A percentile compares a stretch with the other conserved stretches of the same genome.
phyloP scores from a whole-genome alignment of 2,797 vertebrate genomes.

The Mus minutoides region DNA sequence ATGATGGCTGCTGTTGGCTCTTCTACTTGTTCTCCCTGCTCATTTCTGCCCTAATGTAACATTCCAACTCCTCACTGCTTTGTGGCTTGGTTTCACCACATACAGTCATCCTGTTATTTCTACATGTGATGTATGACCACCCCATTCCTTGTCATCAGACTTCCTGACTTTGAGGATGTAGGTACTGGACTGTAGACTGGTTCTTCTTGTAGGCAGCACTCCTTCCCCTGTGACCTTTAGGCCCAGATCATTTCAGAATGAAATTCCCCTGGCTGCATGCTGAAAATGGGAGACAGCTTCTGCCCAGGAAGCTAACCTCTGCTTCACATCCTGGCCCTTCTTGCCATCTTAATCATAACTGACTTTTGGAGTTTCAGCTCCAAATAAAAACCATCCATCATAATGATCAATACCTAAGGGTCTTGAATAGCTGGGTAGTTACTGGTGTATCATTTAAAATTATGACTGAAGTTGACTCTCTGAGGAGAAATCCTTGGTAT shows the following conservation, averaged over 20 bases:
- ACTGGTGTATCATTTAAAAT: not conserved
- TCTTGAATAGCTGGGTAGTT: not conserved
- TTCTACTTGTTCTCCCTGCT: not conserved
- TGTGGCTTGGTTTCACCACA: not conserved
- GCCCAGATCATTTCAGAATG: not conserved
- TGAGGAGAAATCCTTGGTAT: conserved; percentile 39
- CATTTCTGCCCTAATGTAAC: not conserved
- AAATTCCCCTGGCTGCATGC: not conserved
- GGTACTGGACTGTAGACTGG: not conserved
- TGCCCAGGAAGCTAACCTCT: not conserved
- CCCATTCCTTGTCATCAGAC: not conserved
- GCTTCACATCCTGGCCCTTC: not conserved
- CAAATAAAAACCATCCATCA: conserved; percentile 24
- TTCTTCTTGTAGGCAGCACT: not conserved
- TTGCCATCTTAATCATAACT: not conserved
- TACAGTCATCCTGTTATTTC: not conserved
- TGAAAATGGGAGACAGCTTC: conserved; percentile 20
- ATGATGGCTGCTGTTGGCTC: not conserved
- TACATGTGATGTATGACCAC: not conserved
- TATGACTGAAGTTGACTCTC: not conserved
- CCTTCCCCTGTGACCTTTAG: not conserved
- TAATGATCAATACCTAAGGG: not conserved
- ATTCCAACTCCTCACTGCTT: not conserved
- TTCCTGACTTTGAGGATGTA: not conserved
- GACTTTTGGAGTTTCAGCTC: not conserved